phyloP scores from a whole-genome alignment of 2,888 invertebrate species.

The Elegia similella region DNA sequence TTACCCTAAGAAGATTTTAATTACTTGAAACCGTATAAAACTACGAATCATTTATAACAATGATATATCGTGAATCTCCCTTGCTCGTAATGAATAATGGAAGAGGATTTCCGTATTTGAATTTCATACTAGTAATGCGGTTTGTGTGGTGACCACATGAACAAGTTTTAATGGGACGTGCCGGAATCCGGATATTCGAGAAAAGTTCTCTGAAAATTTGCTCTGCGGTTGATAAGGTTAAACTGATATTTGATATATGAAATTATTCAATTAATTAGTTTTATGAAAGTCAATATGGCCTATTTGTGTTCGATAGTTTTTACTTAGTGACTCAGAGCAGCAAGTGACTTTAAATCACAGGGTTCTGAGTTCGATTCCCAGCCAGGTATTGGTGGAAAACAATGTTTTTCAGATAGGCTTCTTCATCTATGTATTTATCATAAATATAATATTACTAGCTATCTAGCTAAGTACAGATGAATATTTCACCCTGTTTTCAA shows the following conservation, averaged over 20 bases:
- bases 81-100: constrained; percentile 26
- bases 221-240: neutral
- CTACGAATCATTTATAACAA: constrained; percentile 13
- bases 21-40: constrained; percentile 5
- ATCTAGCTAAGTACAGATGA: too few relatives aligned
- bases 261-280: too few relatives aligned
- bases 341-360: too few relatives aligned
- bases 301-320: too few relatives aligned
- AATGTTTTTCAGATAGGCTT: too few relatives aligned
- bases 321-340: too few relatives aligned
- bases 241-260: neutral
- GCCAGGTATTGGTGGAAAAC: too few relatives aligned
- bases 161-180: constrained; percentile 26
- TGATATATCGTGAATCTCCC: constrained; percentile 16
- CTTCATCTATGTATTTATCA: too few relatives aligned
- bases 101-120: constrained; percentile 27
- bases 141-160: constrained; percentile 19
- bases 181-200: constrained; percentile 13
- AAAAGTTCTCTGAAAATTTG: neutral
- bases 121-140: constrained; percentile 24
- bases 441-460: too few relatives aligned
- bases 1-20: neutral
- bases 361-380: too few relatives aligned
- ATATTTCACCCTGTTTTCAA: too few relatives aligned
- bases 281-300: too few relatives aligned